Percentiles rank a stretch among this genome's conserved stretches.
phyloP scores from a whole-genome alignment of 2,888 invertebrate genomes.

The Acleris emargana region DNA sequence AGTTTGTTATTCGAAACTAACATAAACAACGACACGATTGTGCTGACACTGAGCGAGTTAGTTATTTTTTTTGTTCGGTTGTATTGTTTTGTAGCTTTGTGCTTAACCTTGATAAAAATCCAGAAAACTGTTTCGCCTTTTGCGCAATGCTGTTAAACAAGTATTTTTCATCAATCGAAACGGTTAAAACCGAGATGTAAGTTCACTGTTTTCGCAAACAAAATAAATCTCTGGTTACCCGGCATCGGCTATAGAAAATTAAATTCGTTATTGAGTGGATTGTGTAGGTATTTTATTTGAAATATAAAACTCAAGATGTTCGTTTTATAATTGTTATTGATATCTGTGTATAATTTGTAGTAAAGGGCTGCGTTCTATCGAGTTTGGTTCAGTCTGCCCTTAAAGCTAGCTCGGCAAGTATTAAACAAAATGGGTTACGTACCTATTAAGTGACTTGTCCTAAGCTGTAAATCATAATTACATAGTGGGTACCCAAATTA shows the following conservation, averaged over 20 bases:
- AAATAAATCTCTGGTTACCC: not conserved
- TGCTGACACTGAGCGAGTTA: slow-evolving; percentile 13
- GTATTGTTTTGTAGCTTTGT: not conserved
- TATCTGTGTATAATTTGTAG: too few species aligned
- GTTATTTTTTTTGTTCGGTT: not conserved
- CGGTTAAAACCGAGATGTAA: slow-evolving; percentile 45
- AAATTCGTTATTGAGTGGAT: not conserved
- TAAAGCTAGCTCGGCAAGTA: too few species aligned
- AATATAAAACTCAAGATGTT: too few species aligned
- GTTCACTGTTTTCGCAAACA: slow-evolving; percentile 38
- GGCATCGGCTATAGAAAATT: not conserved
- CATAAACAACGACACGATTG: not conserved
- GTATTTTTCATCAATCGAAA: slow-evolving; percentile 59
- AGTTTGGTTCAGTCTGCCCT: too few species aligned
- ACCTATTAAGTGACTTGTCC: too few species aligned
- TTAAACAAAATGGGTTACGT: too few species aligned
- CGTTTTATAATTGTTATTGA: too few species aligned
- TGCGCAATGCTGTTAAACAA: slow-evolving; percentile 53
- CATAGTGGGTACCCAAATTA: too few species aligned
- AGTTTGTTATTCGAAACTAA: slow-evolving; percentile 17
- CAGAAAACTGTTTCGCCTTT: slow-evolving; percentile 1
- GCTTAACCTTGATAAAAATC: not conserved
- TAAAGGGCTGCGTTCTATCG: too few species aligned
- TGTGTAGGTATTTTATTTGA: not conserved
- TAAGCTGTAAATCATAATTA: too few species aligned